These are phyloP conservation scores for Perccottus glenii DNA, from an alignment of 2,113 vertebrate species.

Conservation along the genomic window DNA sequence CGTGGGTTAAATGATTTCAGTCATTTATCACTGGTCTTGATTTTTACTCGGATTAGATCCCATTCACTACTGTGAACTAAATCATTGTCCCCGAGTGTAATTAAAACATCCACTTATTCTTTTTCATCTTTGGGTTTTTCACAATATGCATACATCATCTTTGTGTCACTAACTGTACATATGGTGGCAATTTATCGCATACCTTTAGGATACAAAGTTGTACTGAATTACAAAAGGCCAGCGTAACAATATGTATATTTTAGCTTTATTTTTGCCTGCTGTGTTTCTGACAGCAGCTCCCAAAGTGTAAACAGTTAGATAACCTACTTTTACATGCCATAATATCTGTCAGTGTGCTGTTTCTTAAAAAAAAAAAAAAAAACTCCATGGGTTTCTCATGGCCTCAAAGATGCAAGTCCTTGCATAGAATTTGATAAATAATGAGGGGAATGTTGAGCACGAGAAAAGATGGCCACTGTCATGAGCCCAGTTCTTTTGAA, in stretches of 20 bases:
- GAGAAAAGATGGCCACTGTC: slow-evolving; percentile 57
- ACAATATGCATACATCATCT: too few relatives aligned
- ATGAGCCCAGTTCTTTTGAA: slow-evolving; percentile 64
- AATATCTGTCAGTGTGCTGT: slow-evolving; percentile 59
- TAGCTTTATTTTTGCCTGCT: slow-evolving; percentile 32
- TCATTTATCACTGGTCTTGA: slow-evolving; percentile 56
- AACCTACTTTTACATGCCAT: slow-evolving; percentile 37
- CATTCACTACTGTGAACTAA: slow-evolving; percentile 19
- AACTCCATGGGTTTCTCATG: slow-evolving; percentile 79
- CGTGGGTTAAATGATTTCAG: slow-evolving; percentile 45
- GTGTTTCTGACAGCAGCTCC: slow-evolving; percentile 19
- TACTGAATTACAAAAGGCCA: too few relatives aligned
- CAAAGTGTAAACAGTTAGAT: slow-evolving; percentile 30
- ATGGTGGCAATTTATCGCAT: neutral
- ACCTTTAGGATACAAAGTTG: too few relatives aligned
- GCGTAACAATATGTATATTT: slow-evolving; percentile 17
- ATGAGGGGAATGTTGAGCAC: slow-evolving; percentile 65
- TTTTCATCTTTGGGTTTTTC: too few relatives aligned
- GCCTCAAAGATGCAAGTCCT: slow-evolving; percentile 72
- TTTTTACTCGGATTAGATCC: slow-evolving; percentile 44
- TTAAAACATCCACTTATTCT: too few relatives aligned
- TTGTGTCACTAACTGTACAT: too few relatives aligned
- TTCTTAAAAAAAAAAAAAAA: slow-evolving; percentile 55
- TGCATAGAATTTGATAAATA: slow-evolving; percentile 76
- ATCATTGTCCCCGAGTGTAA: neutral